Conservation (phyloP, 2,797 vertebrate genomes). For the Pteronotus mesoamericanus region DNA sequence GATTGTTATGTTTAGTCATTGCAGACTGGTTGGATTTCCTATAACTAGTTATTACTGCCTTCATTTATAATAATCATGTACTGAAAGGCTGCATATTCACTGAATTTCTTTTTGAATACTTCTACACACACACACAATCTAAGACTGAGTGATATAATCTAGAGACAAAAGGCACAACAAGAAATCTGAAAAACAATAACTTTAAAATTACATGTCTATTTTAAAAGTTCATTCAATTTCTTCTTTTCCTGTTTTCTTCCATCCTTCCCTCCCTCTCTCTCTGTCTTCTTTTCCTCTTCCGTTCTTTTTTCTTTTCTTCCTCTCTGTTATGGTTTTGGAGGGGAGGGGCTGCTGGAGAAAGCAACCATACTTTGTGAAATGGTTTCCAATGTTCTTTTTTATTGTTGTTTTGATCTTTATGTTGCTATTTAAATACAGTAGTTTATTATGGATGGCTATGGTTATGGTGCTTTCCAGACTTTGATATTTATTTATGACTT, state of each 20-base stretch:
- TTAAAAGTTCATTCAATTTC: background rate
- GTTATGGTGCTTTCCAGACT: background rate
- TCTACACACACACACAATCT: background rate
- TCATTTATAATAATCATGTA: background rate
- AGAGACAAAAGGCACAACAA: background rate
- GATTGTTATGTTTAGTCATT: background rate
- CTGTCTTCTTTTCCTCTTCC: accelerated
- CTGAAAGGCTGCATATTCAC: background rate
- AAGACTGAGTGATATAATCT: background rate
- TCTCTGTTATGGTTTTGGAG: background rate
- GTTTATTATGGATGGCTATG: conserved; percentile 25
- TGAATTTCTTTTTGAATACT: background rate
- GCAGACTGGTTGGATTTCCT: background rate
- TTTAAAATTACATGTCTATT: background rate
- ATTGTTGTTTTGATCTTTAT: conserved; percentile 36
- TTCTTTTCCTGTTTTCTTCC: background rate
- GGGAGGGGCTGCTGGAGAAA: background rate
- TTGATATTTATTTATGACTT: background rate
- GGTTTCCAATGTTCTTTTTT: conserved; percentile 49
- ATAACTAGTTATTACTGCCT: background rate
- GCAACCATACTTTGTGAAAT: conserved; percentile 49
- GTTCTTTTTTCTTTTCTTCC: too few species aligned
- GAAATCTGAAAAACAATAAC: background rate
- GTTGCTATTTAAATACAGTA: conserved; percentile 29
- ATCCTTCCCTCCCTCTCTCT: accelerated